Evolutionary conservation across 2,113 vertebrate species (phyloP).

Genomic region (Platycercus adscitus): DNA sequence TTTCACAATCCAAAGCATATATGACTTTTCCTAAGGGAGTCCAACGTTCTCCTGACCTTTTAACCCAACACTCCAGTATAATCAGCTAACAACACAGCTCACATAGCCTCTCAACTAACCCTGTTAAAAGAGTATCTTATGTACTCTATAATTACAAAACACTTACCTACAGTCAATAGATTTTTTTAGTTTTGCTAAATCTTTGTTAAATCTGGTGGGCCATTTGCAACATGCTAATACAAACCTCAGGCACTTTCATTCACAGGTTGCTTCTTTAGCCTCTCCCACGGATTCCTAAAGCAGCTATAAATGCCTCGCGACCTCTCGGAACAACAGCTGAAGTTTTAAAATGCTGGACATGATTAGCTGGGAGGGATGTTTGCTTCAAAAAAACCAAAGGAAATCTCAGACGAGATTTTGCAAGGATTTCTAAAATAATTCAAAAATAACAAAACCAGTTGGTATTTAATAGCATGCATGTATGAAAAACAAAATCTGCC

Average conservation of each 20-base stretch:
- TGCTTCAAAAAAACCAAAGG: background rate
- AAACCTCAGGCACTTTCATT: background rate
- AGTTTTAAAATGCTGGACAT: background rate
- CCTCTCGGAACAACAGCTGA: background rate
- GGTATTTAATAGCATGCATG: background rate
- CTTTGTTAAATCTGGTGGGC: background rate
- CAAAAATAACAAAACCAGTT: background rate
- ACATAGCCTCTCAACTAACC: background rate
- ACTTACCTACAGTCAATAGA: background rate
- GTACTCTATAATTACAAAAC: background rate
- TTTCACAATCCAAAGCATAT: background rate
- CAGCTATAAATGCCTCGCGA: background rate
- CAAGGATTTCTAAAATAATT: background rate
- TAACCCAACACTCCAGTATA: background rate
- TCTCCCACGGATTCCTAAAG: background rate
- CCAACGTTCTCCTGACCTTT: background rate
- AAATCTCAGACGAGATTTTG: background rate
- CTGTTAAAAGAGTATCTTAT: background rate
- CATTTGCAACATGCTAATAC: background rate
- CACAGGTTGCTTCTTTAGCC: background rate
- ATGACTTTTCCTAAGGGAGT: background rate
- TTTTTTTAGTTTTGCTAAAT: background rate
- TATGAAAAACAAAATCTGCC: background rate
- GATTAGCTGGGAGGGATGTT: background rate
- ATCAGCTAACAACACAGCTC: background rate